Conservation (phyloP, 2,113 vertebrate species). For the Sapajus apella region DNA sequence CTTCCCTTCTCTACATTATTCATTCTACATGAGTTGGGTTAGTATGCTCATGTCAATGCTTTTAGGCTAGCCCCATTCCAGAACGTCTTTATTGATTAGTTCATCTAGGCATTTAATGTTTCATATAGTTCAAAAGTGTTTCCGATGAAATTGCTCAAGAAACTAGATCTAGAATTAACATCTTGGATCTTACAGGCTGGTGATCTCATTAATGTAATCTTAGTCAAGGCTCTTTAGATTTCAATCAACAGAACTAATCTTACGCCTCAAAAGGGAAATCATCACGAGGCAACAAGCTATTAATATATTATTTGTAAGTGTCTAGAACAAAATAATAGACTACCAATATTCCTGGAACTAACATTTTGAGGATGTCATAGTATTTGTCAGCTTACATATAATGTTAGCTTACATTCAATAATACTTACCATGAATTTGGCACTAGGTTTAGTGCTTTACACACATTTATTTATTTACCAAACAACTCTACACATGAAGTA, state of each 20-base stretch:
- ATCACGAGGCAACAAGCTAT: background rate
- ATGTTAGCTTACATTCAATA: background rate
- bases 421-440: background rate
- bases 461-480: background rate
- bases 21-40: background rate
- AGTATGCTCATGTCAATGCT: background rate
- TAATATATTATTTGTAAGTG: background rate
- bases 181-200: background rate
- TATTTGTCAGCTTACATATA: background rate
- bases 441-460: background rate
- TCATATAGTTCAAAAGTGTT: background rate
- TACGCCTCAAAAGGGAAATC: background rate
- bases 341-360: background rate
- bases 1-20: background rate
- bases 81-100: background rate
- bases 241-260: background rate
- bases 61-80: background rate
- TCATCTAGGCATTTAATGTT: background rate
- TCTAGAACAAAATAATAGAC: background rate
- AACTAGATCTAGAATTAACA: background rate
- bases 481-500: background rate
- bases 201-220: background rate
- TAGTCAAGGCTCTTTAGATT: background rate
- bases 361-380: background rate
- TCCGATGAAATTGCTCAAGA: background rate